Base-by-base conservation (phyloP, 2,888 invertebrate genomes). In the Tholera decimalis region DNA sequence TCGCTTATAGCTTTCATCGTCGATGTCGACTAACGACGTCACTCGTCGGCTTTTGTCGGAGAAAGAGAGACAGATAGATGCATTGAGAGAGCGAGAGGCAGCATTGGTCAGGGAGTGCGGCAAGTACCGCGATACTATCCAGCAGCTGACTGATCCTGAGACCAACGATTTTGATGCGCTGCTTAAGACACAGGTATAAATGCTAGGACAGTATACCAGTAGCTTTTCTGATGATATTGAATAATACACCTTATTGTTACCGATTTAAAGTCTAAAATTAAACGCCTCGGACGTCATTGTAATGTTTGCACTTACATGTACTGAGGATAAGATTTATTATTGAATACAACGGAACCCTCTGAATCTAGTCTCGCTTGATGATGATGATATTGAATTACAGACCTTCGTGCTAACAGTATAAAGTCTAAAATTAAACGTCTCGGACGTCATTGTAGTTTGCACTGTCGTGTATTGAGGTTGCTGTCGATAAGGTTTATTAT, bases 61-160 rank as follows among this genome's bases (percentile, higher is more conserved):
- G 77, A 98, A 97, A 89, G 98, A 98, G 79, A 94, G 96, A 13
- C 96, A 97, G 84, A 91, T 98, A 74, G 97, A 97, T 59, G 89
- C 96, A 72, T 86, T 97, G 65, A 94, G 96, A n/a, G 96, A 97
- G 66, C 94, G 97, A 51, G 97, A 97, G 83, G 90, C 92, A 24
- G 89, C 96, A 24, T 88, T 98, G 3, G 89, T 93, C 13, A 96
- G 97, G 55, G 97, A 98, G 84, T 97, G 97, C 79, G 93, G 93
- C 71, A 96, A 97, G 86, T 96, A 97, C 80, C 96, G 97, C 79
- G 96, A 96, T 58, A 97, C 97, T 0, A 96, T 98, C 69, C 96
- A 97, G 77, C 96, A 97, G 80, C 92, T 98, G 41, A 96, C 97
- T 0, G 97, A 97, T 81, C 96, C 96, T 0, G 97, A 97, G 80